Base-by-base conservation (phyloP, 1,140 invertebrate species). In the Drosophila lacertosa region DNA sequence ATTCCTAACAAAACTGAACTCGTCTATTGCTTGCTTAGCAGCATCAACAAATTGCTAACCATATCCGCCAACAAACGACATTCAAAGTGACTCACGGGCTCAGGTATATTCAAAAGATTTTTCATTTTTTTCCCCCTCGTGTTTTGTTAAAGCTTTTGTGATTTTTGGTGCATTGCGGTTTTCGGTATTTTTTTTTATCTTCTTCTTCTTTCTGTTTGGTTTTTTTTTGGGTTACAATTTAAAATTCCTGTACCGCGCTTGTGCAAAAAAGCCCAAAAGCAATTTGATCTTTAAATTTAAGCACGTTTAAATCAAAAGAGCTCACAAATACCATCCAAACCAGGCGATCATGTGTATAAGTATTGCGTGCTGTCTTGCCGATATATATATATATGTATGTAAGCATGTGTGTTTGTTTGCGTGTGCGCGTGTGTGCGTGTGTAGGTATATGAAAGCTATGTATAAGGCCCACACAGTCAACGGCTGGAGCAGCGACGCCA, bases 251-350 rank as follows among this genome's bases (percentile, higher is more conserved):
- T 16, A 45, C 74, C 79, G 48, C 55, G 57, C 57, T 55, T 50
- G 29, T 47, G 53, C 33, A 65, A 68, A 45, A 66, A 62, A 69
- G 39, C 60, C 44, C 53, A 68, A 69, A 78, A 79, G 81, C 81
- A 86, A 86, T 86, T 86, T 80, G 81, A 86, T 86, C 81, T 86
- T 86, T 86, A 86, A 86, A 86, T 86, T 86, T 86, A 86, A 86
- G 82, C 81, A 86, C 81, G 81, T 86, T 86, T 88, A 86, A 81
- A 88, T 77, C 78, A 81, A 81, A 86, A 88, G 81, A 86, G 81
- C 81, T 74, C 73, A 75, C 51, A 65, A 48, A 59, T 50, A 72
- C 73, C 50, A 62, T 7, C 7, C 18, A 32, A 32, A 15, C 26
- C 16, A 22, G 33, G 66, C 58, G 58, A 69, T 64, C 67, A 64